Base-by-base conservation (phyloP, 2,113 vertebrate genomes). In the Lethenteron reissneri region DNA sequence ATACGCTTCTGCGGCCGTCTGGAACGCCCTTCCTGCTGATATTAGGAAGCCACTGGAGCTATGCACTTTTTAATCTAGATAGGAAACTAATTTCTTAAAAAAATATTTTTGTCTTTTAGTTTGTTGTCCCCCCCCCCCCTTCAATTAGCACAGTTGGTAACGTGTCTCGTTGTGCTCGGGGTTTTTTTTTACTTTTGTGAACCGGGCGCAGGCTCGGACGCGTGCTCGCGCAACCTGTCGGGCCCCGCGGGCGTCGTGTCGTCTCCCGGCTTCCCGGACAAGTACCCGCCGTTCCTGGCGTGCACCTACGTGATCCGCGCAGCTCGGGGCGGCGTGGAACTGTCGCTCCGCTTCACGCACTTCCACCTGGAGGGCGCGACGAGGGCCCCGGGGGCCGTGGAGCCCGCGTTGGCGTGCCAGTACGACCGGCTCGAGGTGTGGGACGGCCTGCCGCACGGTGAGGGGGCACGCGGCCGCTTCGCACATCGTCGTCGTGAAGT, bases 381-480 rank as follows among this genome's bases (percentile, higher is more conserved):
- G 62, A 81, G 86, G 0, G 85, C 85, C 2, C 92, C 95, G 70
- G 87, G 87, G 19, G 94, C 59, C 81, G 87, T 0, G 85, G 85
- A 2, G 92, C 95, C 69, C 41, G 41, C 41, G 41, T 87, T 87
- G 21, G 94, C 97, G 77, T 99, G 94, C 86, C 95, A 95, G 75
- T 99, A 97, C 0, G 94, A 99, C 75, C 96, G 90, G 90, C 83
- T 99, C 77, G 91, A 97, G 76, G 88, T 99, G 78, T 99, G 92
- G 91, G 94, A 99, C 1, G 94, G 94, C 56, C 85, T 99, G 73
- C 92, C 92, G 0, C 85, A 88, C 76, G 92, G 94, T 99, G 41
- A 41, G 41, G 41, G 4, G 41, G 41, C 41, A 41, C 41, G 41
- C 41, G 5, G 41, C 41, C 6, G 41, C 41, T 41, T 41, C 41